These are phyloP conservation scores for Pangasius sanitwongsei DNA, from an alignment of 2,797 vertebrate genomes.

Conservation along the genomic window DNA sequence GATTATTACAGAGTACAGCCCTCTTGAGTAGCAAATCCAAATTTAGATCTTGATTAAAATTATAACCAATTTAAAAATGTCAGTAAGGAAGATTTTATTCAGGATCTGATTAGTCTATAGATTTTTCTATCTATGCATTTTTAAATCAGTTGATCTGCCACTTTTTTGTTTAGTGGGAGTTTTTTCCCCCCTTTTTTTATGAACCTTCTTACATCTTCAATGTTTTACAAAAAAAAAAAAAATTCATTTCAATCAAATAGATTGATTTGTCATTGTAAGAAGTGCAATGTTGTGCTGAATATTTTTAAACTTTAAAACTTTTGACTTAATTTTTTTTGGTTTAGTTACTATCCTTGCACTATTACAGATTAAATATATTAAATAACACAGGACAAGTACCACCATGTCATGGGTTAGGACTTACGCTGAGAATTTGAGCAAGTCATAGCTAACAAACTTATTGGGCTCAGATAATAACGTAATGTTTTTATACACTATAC, in stretches of 20 bases:
- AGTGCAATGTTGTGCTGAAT: constrained; percentile 10
- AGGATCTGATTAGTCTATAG: not conserved
- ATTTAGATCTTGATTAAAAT: not conserved
- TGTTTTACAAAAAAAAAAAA: not conserved
- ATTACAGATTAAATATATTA: constrained; percentile 18
- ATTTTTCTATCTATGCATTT: constrained; percentile 22
- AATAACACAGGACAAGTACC: not conserved
- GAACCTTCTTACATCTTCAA: not conserved
- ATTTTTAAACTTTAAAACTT: not conserved
- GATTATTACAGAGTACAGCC: not conserved
- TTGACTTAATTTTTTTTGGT: not conserved
- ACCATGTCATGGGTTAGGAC: not conserved
- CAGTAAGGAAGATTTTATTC: not conserved
- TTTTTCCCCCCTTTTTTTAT: not conserved
- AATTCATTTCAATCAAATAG: not conserved
- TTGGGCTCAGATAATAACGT: not conserved
- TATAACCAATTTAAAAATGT: not conserved
- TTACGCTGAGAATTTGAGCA: constrained; percentile 1
- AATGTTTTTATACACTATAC: not conserved
- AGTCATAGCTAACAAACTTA: not conserved
- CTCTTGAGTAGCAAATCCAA: not conserved
- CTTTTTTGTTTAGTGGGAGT: not conserved
- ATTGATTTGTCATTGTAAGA: constrained; percentile 5
- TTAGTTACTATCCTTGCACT: constrained; percentile 38
- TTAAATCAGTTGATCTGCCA: not conserved